Percentiles rank a stretch among this genome's conserved stretches.
These are phyloP conservation scores for Ephydatia muelleri DNA, from an alignment of 37 sponge, comb jelly and placozoan genomes.

Conservation along the genomic window DNA sequence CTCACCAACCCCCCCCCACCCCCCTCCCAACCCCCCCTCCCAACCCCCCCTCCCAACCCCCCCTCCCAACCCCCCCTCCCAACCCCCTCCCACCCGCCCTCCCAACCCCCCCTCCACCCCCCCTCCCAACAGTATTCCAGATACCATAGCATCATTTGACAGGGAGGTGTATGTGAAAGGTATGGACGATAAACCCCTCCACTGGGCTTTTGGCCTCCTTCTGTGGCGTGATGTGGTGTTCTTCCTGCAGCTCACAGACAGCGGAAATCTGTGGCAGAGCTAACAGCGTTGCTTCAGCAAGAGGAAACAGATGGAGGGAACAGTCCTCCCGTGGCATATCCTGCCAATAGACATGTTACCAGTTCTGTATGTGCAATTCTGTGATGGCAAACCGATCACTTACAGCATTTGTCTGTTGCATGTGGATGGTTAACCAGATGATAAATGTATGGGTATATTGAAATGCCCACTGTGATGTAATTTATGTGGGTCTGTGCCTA, in stretches of 20 bases:
- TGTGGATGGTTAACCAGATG: too few species aligned
- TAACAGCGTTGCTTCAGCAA: neutral
- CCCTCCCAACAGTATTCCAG: slow-evolving; percentile 10
- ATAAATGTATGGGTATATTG: too few species aligned
- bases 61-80: too few species aligned
- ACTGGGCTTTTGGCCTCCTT: neutral
- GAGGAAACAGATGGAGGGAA: slow-evolving; percentile 3
- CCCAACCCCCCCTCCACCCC: too few species aligned
- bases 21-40: too few species aligned
- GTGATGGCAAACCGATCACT: slow-evolving; percentile 20
- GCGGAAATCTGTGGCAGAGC: slow-evolving; percentile 16
- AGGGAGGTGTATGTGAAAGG: slow-evolving; percentile 54
- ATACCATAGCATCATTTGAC: slow-evolving; percentile 37
- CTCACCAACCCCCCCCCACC: too few species aligned
- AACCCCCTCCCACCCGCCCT: too few species aligned
- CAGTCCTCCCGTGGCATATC: neutral
- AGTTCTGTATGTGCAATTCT: slow-evolving; percentile 21
- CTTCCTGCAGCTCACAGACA: slow-evolving; percentile 14
- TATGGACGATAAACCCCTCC: neutral
- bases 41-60: too few species aligned
- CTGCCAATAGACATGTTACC: neutral
- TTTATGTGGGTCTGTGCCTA: too few species aligned
- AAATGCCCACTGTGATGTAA: too few species aligned
- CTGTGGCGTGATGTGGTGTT: neutral
- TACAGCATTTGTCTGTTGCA: neutral